phyloP scores from a whole-genome alignment of 2,797 vertebrate genomes.

The Clarias platycephalus region DNA sequence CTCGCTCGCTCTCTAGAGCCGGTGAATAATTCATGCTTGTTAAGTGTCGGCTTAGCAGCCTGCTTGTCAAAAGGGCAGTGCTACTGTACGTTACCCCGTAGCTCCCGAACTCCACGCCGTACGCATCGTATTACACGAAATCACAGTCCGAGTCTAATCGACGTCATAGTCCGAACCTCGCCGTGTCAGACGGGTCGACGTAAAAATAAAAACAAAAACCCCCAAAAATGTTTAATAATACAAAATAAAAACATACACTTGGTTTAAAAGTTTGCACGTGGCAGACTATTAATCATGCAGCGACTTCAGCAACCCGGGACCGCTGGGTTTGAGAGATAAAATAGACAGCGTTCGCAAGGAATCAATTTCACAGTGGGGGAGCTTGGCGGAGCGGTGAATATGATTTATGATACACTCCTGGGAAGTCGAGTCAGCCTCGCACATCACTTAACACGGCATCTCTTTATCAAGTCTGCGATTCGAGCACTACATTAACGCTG shows the following conservation, averaged over 20 bases:
- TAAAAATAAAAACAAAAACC: not conserved
- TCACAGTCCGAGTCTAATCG: not conserved
- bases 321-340: slow-evolving; percentile 40
- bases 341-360: slow-evolving; percentile 41
- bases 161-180: not conserved
- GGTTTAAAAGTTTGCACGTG: slow-evolving; percentile 29
- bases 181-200: not conserved
- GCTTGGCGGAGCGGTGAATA: slow-evolving; percentile 37
- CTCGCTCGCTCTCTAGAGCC: slow-evolving; percentile 26
- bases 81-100: slow-evolving; percentile 18
- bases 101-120: slow-evolving; percentile 1
- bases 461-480: slow-evolving; percentile 27
- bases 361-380: slow-evolving; percentile 47
- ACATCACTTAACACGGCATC: slow-evolving; percentile 40
- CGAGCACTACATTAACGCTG: not conserved
- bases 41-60: slow-evolving; percentile 57
- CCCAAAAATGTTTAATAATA: too few species aligned
- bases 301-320: slow-evolving; percentile 8
- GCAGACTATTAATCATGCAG: slow-evolving; percentile 40
- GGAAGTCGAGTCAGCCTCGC: slow-evolving; percentile 33
- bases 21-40: slow-evolving; percentile 58
- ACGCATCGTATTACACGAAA: not conserved
- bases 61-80: slow-evolving; percentile 47
- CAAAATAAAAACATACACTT: not conserved
- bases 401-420: slow-evolving; percentile 41